phyloP scores from a whole-genome alignment of 2,113 vertebrate genomes.

The Colinus virginianus region DNA sequence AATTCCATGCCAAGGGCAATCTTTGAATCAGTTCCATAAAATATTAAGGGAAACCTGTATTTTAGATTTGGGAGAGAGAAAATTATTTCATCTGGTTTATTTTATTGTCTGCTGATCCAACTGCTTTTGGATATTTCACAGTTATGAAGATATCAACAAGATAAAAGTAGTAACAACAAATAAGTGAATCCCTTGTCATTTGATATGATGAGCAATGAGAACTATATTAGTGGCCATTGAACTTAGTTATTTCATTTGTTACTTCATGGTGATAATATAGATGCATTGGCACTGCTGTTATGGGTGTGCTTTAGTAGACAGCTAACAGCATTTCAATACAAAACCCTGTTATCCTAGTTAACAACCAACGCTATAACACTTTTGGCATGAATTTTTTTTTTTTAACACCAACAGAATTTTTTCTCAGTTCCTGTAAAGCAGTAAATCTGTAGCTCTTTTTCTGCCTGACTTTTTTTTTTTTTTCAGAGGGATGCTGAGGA shows the following conservation, averaged over 20 bases:
- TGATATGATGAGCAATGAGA: background rate
- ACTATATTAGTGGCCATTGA: background rate
- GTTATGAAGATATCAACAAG: background rate
- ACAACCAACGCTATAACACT: background rate
- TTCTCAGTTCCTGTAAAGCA: background rate
- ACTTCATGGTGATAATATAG: background rate
- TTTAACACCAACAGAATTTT: background rate
- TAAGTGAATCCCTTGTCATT: background rate
- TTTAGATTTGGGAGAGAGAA: background rate
- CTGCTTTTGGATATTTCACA: background rate
- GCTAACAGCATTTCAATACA: background rate
- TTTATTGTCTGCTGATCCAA: background rate
- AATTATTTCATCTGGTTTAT: background rate
- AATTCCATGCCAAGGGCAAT: background rate
- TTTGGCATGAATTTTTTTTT: background rate
- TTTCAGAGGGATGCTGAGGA: background rate
- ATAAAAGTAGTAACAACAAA: background rate
- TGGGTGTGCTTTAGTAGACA: background rate
- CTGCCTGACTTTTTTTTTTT: background rate
- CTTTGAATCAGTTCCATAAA: background rate
- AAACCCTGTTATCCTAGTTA: background rate
- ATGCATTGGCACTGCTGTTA: background rate
- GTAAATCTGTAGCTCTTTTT: background rate
- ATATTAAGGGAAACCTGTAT: background rate
- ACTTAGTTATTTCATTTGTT: background rate